Conservation (phyloP, 2,797 vertebrate genomes). For the Aulostomus chinensis region DNA sequence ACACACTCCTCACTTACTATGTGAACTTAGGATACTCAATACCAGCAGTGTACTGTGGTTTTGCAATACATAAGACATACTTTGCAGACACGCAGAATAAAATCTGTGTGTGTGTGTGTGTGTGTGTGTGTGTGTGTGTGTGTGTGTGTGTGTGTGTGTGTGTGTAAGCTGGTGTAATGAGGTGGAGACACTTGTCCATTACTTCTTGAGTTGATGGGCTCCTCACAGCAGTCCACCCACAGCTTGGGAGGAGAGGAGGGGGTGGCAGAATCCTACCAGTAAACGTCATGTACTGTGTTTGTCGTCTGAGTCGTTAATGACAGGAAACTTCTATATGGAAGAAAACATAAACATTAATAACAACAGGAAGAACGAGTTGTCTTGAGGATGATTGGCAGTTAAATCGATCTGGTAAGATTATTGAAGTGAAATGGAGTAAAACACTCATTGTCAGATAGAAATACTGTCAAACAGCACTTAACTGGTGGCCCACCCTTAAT, state of each 20-base stretch:
- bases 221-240: constrained; percentile 70
- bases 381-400: too few relatives aligned
- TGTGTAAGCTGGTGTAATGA: constrained; percentile 80
- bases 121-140: too few relatives aligned
- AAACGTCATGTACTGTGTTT: too few relatives aligned
- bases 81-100: constrained; percentile 35
- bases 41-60: constrained; percentile 10
- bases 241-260: constrained; percentile 70
- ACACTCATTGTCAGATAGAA: too few relatives aligned
- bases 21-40: constrained; percentile 23
- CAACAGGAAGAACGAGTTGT: too few relatives aligned
- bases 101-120: constrained; percentile 53
- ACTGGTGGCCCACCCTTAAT: too few relatives aligned
- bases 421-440: too few relatives aligned
- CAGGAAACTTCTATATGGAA: too few relatives aligned
- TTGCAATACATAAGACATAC: constrained; percentile 19
- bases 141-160: constrained; percentile 34
- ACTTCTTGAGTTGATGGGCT: constrained; percentile 79
- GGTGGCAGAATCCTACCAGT: constrained; percentile 56
- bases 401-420: too few relatives aligned
- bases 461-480: too few relatives aligned
- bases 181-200: constrained; percentile 80
- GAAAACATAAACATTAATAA: too few relatives aligned
- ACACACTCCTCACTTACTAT: neutral
- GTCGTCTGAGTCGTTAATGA: too few relatives aligned